Evolutionary conservation across 2,113 vertebrate genomes (phyloP), one percentile per base, ranked within the genome.

Genomic region (Smithornis capensis): DNA sequence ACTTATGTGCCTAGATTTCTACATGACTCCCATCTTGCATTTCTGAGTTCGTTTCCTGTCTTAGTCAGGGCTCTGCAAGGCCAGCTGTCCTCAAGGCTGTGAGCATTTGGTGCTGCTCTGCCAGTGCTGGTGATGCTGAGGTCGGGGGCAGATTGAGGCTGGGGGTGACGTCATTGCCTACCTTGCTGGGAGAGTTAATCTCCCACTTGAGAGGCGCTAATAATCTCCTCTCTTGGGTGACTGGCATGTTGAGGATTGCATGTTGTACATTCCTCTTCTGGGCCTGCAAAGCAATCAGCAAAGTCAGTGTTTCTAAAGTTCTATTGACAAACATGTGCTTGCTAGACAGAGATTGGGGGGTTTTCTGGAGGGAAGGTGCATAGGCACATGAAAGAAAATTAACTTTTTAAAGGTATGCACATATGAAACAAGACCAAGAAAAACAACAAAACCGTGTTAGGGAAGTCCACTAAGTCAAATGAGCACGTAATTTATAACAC

Each of bases 111-210:
- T 68, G 35, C 67, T 56, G 56, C 74, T 67, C 40, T 12, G 24
- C n/a, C 33, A 2, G 56, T 10, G 69, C 62, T 65, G 74, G 53
- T 19, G 75, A 87, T 64, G 53, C 47, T 42, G 82, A 95, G 89
- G 79, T 91, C 78, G 92, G 96, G 64, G 90, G 65, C 86, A 93
- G 97, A 98, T 97, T 97, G 97, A 98, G 96, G 96, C 97, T 97
- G 97, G 81, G 94, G 64, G 97, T 97, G 96, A 98, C 93, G 92
- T 98, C 97, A 98, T 95, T 78, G 69, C 83, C 89, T 95, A 97
- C 97, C 97, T 98, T 97, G 96, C 96, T 83, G 75, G 18, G 91
- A 97, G 94, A 96, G 97, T 98, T 98, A 98, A 97, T 97, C 97
- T 96, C 94, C 55, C 5, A n/a, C 96, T 93, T 88, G 96, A 95